These are phyloP conservation scores for Synaphobranchus kaupii DNA, from an alignment of 2,797 vertebrate genomes.

Conservation along the genomic window DNA sequence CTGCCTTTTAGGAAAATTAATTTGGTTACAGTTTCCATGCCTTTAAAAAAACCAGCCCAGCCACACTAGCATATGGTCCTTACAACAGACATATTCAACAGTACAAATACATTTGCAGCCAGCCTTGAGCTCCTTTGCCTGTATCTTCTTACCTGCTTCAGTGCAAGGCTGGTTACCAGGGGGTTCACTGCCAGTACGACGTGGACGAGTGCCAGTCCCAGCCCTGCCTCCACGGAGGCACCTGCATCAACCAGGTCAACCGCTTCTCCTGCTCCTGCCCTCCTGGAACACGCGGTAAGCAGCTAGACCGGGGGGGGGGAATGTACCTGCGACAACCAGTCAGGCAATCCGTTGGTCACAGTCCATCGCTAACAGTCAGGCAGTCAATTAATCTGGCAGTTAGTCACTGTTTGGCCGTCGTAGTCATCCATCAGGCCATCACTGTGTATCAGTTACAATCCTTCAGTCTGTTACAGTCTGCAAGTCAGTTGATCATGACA, in stretches of 20 bases:
- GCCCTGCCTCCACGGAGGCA: constrained; percentile 87
- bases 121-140: background rate
- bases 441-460: no score
- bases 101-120: background rate
- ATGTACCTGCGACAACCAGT: background rate
- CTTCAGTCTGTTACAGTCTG: no score
- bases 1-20: no score
- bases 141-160: constrained; percentile 46
- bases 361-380: background rate
- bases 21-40: background rate
- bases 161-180: constrained; percentile 90
- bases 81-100: background rate
- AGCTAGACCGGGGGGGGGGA: no score
- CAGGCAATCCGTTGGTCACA: background rate
- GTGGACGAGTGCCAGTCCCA: constrained; percentile 89
- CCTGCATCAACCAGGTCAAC: constrained; percentile 88
- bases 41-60: background rate
- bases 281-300: constrained; percentile 84
- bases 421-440: background rate
- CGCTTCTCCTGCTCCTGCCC: constrained; percentile 87
- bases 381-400: background rate
- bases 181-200: constrained; percentile 91
- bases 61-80: background rate
- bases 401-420: background rate
- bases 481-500: background rate